These are phyloP conservation scores for Suillia variegata DNA, from an alignment of 2,888 invertebrate species.

Conservation along the genomic window DNA sequence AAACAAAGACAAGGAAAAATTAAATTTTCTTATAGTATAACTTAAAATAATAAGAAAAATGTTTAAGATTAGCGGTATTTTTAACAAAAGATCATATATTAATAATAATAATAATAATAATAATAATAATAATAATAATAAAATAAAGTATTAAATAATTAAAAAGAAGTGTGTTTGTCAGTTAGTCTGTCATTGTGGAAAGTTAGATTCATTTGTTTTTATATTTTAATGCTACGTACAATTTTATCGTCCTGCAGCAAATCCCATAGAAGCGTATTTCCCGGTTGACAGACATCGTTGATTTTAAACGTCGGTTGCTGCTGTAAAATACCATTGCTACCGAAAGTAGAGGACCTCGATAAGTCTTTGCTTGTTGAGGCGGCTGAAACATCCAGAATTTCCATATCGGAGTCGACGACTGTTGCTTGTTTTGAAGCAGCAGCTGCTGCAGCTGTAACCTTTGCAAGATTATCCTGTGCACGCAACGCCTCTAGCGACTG, in stretches of 20 bases:
- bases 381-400: constrained; percentile 37
- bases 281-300: constrained; percentile 82
- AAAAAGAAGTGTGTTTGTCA: no score
- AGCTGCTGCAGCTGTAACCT: constrained; percentile 39
- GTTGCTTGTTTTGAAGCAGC: constrained; percentile 37
- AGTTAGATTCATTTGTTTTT: background rate
- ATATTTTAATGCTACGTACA: constrained; percentile 63
- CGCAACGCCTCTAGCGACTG: constrained; percentile 43
- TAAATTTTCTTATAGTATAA: no score
- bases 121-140: no score
- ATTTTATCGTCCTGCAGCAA: constrained; percentile 89
- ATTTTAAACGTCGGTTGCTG: constrained; percentile 55
- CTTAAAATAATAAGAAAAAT: no score
- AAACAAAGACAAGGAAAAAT: no score
- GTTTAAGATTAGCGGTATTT: no score
- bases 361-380: constrained; percentile 36
- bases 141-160: no score
- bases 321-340: constrained; percentile 15
- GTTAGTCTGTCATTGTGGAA: no score
- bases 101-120: no score
- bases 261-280: constrained; percentile 93
- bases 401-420: constrained; percentile 44
- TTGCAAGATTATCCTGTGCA: constrained; percentile 43
- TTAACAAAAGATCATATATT: no score
- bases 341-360: constrained; percentile 19